Percentiles rank a stretch among this genome's conserved stretches.
phyloP scores from a whole-genome alignment of 1,140 invertebrate genomes.

The Heliconius himera region DNA sequence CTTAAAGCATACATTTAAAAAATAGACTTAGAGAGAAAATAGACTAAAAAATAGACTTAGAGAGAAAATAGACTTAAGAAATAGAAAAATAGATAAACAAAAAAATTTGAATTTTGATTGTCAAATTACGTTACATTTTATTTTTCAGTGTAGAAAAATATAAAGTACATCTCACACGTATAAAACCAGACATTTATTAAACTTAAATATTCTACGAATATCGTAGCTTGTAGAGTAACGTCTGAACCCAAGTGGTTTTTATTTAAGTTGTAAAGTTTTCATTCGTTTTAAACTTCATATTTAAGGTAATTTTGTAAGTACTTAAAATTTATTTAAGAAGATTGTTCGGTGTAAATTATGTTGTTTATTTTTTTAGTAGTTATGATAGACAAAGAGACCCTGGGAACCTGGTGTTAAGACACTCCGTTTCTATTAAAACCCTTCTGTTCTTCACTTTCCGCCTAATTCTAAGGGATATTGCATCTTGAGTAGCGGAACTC shows the following conservation, averaged over 20 bases:
- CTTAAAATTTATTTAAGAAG: not conserved
- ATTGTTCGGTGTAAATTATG: not conserved
- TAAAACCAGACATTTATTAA: not conserved
- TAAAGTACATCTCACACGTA: not conserved
- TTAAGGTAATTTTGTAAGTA: not conserved
- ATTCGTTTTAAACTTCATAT: not conserved
- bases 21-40: too few species aligned
- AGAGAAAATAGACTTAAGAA: too few species aligned
- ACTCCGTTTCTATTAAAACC: too few species aligned
- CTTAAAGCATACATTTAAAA: too few species aligned
- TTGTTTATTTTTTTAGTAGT: not conserved
- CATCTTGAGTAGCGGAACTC: too few species aligned
- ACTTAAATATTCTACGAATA: not conserved
- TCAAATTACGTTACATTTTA: not conserved
- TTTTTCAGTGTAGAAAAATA: not conserved
- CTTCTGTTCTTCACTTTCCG: too few species aligned
- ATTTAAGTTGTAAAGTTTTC: constrained; percentile 6
- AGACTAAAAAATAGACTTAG: too few species aligned
- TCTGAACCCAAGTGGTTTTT: not conserved
- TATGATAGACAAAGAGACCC: not conserved
- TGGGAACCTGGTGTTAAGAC: too few species aligned
- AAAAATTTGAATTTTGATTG: not conserved
- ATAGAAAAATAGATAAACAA: not conserved
- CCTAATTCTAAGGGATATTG: too few species aligned
- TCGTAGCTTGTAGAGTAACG: not conserved